A percentile compares a stretch with the other conserved stretches of the same genome.
phyloP scores from a whole-genome alignment of 2,113 vertebrate genomes.

The Apteryx mantelli region DNA sequence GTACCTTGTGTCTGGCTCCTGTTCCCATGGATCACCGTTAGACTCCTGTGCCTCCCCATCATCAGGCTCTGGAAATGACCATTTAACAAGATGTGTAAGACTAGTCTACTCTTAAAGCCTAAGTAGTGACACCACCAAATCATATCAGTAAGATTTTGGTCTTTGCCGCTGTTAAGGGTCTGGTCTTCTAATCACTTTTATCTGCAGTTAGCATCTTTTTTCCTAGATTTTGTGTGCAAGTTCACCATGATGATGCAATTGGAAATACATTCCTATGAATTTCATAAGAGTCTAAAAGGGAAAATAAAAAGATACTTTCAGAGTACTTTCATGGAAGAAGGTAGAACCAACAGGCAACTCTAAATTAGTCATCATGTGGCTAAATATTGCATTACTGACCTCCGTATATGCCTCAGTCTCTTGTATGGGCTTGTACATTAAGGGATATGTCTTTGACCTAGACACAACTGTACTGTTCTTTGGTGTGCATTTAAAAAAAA shows the following conservation, averaged over 20 bases:
- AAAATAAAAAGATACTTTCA: neutral
- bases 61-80: too few relatives aligned
- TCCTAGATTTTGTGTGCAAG: neutral
- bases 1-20: neutral
- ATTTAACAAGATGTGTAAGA: neutral
- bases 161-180: neutral
- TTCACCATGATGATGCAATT: neutral
- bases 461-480: neutral
- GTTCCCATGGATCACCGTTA: neutral
- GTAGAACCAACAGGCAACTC: neutral
- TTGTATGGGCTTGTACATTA: neutral
- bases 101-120: neutral
- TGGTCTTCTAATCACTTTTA: neutral
- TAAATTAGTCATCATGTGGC: neutral
- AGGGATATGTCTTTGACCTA: constrained; percentile 8
- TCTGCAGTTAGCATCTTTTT: neutral
- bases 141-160: neutral
- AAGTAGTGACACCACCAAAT: neutral
- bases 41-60: neutral
- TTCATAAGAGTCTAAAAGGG: neutral
- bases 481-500: neutral
- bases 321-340: neutral
- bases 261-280: neutral
- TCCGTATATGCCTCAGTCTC: neutral
- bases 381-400: neutral